Evolutionary conservation across 2,113 vertebrate species (phyloP).

Genomic region (Lophius piscatorius): DNA sequence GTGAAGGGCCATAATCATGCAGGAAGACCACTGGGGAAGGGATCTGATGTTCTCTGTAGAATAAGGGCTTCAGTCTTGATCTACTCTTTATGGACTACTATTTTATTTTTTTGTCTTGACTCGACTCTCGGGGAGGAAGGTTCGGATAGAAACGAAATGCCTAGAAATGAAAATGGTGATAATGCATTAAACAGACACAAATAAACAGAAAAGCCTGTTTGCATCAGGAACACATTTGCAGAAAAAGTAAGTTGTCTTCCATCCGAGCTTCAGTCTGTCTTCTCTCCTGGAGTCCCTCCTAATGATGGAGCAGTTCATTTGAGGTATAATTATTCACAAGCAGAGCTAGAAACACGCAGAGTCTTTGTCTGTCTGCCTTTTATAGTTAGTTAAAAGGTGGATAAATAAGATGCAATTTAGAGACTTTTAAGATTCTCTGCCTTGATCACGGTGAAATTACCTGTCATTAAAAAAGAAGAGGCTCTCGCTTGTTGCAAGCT

Average conservation of each 20-base stretch:
- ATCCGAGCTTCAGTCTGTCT: slow-evolving; percentile 64
- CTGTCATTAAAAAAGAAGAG: slow-evolving; percentile 85
- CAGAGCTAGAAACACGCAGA: slow-evolving; percentile 77
- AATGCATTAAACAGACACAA: no score
- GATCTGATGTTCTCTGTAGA: no score
- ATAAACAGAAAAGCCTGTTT: no score
- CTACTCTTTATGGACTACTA: no score
- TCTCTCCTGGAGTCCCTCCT: slow-evolving; percentile 68
- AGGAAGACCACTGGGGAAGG: no score
- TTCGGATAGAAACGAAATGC: no score
- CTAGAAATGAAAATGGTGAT: no score
- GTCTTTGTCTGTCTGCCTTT: slow-evolving; percentile 81
- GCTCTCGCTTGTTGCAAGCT: slow-evolving; percentile 72
- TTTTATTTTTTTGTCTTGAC: no score
- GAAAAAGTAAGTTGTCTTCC: slow-evolving; percentile 31
- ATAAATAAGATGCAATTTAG: slow-evolving; percentile 87
- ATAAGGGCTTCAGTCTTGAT: no score
- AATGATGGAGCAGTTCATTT: slow-evolving; percentile 71
- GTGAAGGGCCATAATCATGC: no score
- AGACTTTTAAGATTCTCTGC: slow-evolving; percentile 84
- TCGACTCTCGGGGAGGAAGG: no score
- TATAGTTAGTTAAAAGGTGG: slow-evolving; percentile 83
- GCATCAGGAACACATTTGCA: no score
- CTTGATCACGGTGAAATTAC: slow-evolving; percentile 85
- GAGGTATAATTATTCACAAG: slow-evolving; percentile 77